Evolutionary conservation across 92 coral and sea anemone genomes (phyloP), one percentile per base, ranked within the genome.

Genomic region (Montipora capitata): DNA sequence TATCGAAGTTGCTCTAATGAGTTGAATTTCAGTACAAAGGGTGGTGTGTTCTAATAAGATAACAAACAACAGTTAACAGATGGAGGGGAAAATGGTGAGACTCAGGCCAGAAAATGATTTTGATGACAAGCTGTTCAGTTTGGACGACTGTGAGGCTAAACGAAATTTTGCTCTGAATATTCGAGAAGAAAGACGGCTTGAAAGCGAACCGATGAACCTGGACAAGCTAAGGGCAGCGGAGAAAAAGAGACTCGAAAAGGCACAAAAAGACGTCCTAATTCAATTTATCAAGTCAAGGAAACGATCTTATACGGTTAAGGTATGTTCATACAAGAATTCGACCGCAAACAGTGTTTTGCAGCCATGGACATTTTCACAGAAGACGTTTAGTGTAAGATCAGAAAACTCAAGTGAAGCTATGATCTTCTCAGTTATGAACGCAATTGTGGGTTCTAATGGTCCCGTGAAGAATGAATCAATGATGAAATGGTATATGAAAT

Each of bases 111-210:
- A 45, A 40, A 79, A 38, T 14, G 41, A 74, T 49, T 74, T 74
- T 51, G 79, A 17, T 7, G 17, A n/a, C n/a, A 66, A 61, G 14
- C 1, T 61, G 43, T 64, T 64, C 83, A 79, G 16, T 79, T 41
- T 64, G 63, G 63, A 79, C 7, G 18, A 57, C 4, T 39, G 52
- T 54, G 63, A 69, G 11, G 77, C 86, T 15, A 81, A 38, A 56
- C 68, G 49, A 69, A 68, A 68, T 16, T n/a, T 56, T n/a, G 57
- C 77, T 3, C 12, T 51, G 67, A 81, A 81, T 58, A n/a, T 77
- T 8, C 86, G 16, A 15, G 86, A 81, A 81, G 77, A 81, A 81
- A 81, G 56, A 18, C 67, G 43, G 39, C 77, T 81, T 10, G 68
- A 52, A 70, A 70, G 69, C n/a, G 54, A 45, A 13, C 66, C 40